Evolutionary conservation across 2,797 vertebrate genomes (phyloP), one percentile per base, ranked within the genome.

Genomic region (Euphonia xanthogaster): DNA sequence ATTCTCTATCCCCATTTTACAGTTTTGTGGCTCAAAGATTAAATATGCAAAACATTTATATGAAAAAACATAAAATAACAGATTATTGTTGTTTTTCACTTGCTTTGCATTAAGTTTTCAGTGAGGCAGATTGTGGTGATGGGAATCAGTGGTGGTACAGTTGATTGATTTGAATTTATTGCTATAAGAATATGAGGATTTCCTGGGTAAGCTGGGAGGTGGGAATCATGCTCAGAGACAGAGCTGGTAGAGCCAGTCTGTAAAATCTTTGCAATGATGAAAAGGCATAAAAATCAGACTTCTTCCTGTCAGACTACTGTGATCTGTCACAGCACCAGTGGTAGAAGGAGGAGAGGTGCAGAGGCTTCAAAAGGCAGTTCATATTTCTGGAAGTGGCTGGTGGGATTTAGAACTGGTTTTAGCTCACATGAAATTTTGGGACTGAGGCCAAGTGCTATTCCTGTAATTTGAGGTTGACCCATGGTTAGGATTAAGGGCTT

Each of bases 371-470:
- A 94, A 84, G 54, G 30, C 84, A 91, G 45, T 58, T 86, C 35
- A 3, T 74, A 42, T 90, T 86, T 93, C 80, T 96, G 79, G 68
- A 92, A 51, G 30, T 40, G 51, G 37, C 44, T 92, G 77, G 48
- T 93, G 89, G 79, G 78, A 89, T 88, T 92, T 73, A 57, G 81
- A 83, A 80, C 86, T 87, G 67, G 68, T 80, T 93, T 95, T 90
- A 85, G 71, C 88, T 91, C 31, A 2, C 61, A 54, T 60, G 72
- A 77, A 44, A 50, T 51, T 68, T 86, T 71, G 68, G 91, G 76
- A 86, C n/a, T 19, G 62, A 72, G 73, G 91, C 89, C 87, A 95
- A 91, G 62, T 8, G 3, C 85, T 86, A 39, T 93, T 94, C 94
- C 72, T 0, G 5, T 86, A 90, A 74, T 86, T 80, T 70, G 91